Conservation (phyloP, 2,113 vertebrate genomes). For the Pitta sordida region DNA sequence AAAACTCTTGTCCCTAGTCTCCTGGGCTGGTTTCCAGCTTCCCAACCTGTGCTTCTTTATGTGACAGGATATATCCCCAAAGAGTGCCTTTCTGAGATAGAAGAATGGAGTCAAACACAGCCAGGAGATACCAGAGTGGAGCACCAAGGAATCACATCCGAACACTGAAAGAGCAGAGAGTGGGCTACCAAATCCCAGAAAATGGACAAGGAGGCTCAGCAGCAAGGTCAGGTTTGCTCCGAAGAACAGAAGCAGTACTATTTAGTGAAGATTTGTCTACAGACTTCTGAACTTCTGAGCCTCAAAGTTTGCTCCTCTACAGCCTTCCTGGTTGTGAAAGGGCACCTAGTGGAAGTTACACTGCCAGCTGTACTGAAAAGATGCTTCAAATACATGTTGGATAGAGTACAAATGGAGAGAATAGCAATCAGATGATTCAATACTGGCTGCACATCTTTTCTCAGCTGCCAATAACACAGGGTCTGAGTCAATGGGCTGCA, state of each 20-base stretch:
- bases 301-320: background rate
- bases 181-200: background rate
- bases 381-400: slow-evolving; percentile 2
- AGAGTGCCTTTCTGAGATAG: background rate
- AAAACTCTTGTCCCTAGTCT: background rate
- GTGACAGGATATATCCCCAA: background rate
- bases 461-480: slow-evolving; percentile 2
- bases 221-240: background rate
- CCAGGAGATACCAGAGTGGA: background rate
- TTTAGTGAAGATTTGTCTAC: background rate
- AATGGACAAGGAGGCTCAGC: background rate
- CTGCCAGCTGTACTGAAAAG: slow-evolving; percentile 1
- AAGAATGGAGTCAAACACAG: background rate
- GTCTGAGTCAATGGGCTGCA: slow-evolving; percentile 17
- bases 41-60: background rate
- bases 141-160: fast-evolving
- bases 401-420: background rate
- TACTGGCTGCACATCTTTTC: slow-evolving; percentile 29
- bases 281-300: background rate
- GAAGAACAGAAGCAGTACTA: background rate
- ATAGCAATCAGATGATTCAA: slow-evolving; percentile 34
- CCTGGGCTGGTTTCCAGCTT: background rate
- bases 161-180: background rate
- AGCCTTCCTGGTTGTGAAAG: background rate
- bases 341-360: background rate